Evolutionary conservation across 2,888 invertebrate genomes (phyloP), one percentile per base, ranked within the genome.

Genomic region (Autographa pulchrina): DNA sequence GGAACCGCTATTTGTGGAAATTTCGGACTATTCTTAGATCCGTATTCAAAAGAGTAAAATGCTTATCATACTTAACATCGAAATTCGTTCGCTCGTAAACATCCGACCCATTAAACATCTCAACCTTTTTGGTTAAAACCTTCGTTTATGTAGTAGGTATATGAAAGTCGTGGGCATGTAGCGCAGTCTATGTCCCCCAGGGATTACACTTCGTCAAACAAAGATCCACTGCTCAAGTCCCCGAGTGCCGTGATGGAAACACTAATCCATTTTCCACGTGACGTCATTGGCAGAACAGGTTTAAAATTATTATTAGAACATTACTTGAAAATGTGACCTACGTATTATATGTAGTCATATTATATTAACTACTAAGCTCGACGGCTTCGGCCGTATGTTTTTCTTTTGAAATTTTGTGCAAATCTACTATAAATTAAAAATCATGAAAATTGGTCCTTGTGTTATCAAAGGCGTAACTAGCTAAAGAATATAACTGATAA

Each of bases 181-280:
- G 69, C 54, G 69, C 54, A 16, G 38, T 65, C 70, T 74, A 65
- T 70, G 65, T 71, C 68, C 72, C 62, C 68, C 64, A 70, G 65
- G 75, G 82, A 85, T 84, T 82, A 80, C 73, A 80, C 74, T 83
- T 82, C 75, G 74, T 72, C 74, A 72, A 76, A 75, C 78, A 79
- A 75, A 78, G 80, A 83, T 79, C 76, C 74, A 75, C 62, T 83
- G 74, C 69, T 60, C 60, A 77, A 75, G 71, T n/a, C 72, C 68
- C 65, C 56, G 68, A 67, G 78, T 43, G 65, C 66, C 64, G 56
- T 38, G 73, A 65, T 74, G 65, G 68, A 74, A 65, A 69, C 61
- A 74, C 75, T 83, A 79, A 85, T 79, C 82, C 76, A 48, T 71
- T 78, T 74, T 69, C 68, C 71, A 70, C 73, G 64, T 81, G 68